Evolutionary conservation across 2,113 vertebrate species (phyloP).

Genomic region (Nansenia antarctica): DNA sequence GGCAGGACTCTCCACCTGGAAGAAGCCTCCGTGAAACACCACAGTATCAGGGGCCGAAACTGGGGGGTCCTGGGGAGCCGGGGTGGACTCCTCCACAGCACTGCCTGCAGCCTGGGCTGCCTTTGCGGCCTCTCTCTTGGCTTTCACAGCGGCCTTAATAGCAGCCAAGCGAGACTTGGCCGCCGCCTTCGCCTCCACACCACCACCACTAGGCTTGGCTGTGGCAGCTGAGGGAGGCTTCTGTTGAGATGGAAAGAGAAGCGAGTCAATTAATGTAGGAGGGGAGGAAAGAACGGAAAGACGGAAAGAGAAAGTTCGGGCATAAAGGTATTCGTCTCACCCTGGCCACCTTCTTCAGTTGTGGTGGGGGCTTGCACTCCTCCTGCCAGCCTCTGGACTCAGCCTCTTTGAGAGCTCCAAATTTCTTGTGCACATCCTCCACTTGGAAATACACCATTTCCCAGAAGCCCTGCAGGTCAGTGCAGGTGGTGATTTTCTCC

Average conservation of each 20-base stretch:
- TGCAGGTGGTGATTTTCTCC: constrained; percentile 86
- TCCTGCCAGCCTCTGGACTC: constrained; percentile 81
- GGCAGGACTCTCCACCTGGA: constrained; percentile 87
- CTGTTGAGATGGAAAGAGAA: too few species aligned
- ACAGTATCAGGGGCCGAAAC: constrained; percentile 33
- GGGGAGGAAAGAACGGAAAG: not conserved
- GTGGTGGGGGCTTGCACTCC: constrained; percentile 47
- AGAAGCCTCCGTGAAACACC: constrained; percentile 88
- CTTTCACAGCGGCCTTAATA: constrained; percentile 86
- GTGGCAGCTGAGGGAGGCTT: constrained; percentile 66
- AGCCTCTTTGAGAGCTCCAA: constrained; percentile 80
- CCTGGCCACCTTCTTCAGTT: constrained; percentile 72
- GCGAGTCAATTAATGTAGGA: constrained; percentile 7
- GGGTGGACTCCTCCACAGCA: not conserved
- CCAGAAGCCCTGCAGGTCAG: constrained; percentile 97
- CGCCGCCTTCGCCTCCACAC: constrained; percentile 65
- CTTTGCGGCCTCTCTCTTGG: constrained; percentile 54
- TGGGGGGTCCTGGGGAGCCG: not conserved
- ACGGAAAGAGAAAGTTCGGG: not conserved
- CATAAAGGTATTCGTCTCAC: constrained; percentile 71
- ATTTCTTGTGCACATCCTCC: constrained; percentile 89
- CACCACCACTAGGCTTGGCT: constrained; percentile 64
- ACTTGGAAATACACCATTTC: constrained; percentile 88
- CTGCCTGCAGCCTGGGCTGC: constrained; percentile 15
- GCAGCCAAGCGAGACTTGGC: constrained; percentile 84